Evolutionary conservation across 2,888 invertebrate species (phyloP).

Genomic region (Smittia sp.): DNA sequence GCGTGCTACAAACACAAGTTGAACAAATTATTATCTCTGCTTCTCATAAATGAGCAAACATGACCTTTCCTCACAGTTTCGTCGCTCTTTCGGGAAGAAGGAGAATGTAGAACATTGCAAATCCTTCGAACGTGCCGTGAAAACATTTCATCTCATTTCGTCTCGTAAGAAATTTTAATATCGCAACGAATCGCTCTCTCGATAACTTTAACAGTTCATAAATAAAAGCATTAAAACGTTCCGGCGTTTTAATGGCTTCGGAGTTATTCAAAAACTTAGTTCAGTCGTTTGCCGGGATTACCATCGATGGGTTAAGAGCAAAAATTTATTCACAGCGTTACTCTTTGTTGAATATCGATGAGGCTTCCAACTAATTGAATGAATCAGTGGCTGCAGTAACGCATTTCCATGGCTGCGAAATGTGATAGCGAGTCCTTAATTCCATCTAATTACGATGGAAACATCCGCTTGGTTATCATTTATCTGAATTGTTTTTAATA

Average conservation of each 20-base stretch:
- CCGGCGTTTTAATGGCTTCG: too few relatives aligned
- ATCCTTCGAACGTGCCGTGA: slow-evolving; percentile 38
- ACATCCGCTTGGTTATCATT: slow-evolving; percentile 31
- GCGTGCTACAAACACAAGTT: slow-evolving; percentile 4
- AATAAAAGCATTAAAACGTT: too few relatives aligned
- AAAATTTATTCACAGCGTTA: not conserved
- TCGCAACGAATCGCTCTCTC: not conserved
- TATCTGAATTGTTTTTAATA: slow-evolving; percentile 39
- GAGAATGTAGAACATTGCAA: slow-evolving; percentile 31
- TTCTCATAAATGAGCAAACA: slow-evolving; percentile 26
- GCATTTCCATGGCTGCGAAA: slow-evolving; percentile 33
- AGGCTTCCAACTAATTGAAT: not conserved
- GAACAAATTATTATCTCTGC: slow-evolving; percentile 26
- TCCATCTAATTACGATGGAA: slow-evolving; percentile 26
- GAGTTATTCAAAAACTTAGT: too few relatives aligned
- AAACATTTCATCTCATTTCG: slow-evolving; percentile 10
- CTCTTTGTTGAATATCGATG: not conserved
- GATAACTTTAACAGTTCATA: not conserved
- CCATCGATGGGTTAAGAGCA: not conserved
- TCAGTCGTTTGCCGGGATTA: not conserved
- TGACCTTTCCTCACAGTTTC: slow-evolving; percentile 35
- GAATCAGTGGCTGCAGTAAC: not conserved
- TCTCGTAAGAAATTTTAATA: not conserved
- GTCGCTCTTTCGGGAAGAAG: not conserved
- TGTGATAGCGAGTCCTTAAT: slow-evolving; percentile 33